These are phyloP conservation scores for Apodemus agrarius DNA, from an alignment of 2,797 vertebrate species.

Conservation along the genomic window DNA sequence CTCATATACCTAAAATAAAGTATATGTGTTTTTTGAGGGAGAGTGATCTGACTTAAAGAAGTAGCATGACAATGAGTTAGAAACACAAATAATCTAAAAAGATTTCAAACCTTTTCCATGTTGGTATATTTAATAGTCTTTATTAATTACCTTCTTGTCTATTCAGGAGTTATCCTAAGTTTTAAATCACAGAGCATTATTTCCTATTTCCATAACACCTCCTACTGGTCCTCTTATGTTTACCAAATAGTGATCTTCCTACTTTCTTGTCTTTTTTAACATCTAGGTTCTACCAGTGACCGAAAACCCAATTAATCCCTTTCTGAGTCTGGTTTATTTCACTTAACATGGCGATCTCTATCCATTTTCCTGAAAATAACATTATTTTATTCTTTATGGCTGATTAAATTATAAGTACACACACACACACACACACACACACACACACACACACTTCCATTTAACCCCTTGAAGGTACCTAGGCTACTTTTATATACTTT, in stretches of 20 bases:
- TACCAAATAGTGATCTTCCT: background rate
- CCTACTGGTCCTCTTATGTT: background rate
- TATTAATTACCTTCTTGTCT: slow-evolving; percentile 25
- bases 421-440: no score
- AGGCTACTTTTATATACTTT: background rate
- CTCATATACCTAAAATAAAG: background rate
- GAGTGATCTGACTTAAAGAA: background rate
- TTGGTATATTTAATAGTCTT: slow-evolving; percentile 29
- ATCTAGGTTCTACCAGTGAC: background rate
- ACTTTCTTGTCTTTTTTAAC: background rate
- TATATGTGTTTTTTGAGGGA: background rate
- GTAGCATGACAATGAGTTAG: background rate
- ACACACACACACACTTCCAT: background rate
- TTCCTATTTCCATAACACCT: background rate
- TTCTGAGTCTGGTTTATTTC: background rate
- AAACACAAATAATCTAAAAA: background rate
- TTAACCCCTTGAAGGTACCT: background rate
- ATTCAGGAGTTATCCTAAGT: slow-evolving; percentile 49
- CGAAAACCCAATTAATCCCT: background rate
- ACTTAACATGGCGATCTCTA: background rate
- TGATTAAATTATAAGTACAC: background rate
- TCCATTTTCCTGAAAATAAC: background rate
- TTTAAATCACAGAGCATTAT: background rate
- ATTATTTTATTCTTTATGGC: background rate
- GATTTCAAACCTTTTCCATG: slow-evolving; percentile 54